phyloP scores from a whole-genome alignment of 2,113 vertebrate species.

The Lucifuga dentata region DNA sequence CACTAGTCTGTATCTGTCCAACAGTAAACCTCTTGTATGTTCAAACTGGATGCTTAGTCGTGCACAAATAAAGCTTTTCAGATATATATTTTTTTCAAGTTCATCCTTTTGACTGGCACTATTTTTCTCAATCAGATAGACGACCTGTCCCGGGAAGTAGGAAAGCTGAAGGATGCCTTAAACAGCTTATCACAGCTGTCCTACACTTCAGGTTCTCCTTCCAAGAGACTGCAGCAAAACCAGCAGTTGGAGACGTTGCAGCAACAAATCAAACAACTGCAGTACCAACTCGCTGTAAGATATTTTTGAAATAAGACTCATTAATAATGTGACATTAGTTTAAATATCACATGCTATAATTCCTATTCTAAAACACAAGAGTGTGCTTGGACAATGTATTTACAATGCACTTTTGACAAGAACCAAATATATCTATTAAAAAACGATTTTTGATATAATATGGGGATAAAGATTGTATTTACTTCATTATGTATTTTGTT shows the following conservation, averaged over 20 bases:
- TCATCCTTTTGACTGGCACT: neutral
- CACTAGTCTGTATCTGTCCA: too few relatives aligned
- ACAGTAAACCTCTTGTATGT: too few relatives aligned
- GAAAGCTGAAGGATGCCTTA: slow-evolving; percentile 93
- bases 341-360: too few relatives aligned
- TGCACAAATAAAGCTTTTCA: too few relatives aligned
- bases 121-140: slow-evolving; percentile 83
- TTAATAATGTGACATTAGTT: too few relatives aligned
- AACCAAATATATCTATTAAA: too few relatives aligned
- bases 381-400: too few relatives aligned
- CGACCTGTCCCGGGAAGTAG: slow-evolving; percentile 95
- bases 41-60: too few relatives aligned
- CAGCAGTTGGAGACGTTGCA: slow-evolving; percentile 93
- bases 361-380: too few relatives aligned
- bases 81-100: neutral
- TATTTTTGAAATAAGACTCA: too few relatives aligned
- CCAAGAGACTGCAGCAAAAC: slow-evolving; percentile 89
- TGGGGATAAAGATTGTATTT: neutral
- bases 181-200: slow-evolving; percentile 98
- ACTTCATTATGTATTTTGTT: slow-evolving; percentile 16
- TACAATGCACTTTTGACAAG: too few relatives aligned
- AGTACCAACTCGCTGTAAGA: slow-evolving; percentile 94
- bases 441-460: too few relatives aligned
- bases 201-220: slow-evolving; percentile 86
- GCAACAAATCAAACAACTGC: slow-evolving; percentile 95